Percentiles rank a stretch among this genome's conserved stretches.
Conservation (phyloP, 1,140 invertebrate genomes). For the Gonioctena quinquepunctata region DNA sequence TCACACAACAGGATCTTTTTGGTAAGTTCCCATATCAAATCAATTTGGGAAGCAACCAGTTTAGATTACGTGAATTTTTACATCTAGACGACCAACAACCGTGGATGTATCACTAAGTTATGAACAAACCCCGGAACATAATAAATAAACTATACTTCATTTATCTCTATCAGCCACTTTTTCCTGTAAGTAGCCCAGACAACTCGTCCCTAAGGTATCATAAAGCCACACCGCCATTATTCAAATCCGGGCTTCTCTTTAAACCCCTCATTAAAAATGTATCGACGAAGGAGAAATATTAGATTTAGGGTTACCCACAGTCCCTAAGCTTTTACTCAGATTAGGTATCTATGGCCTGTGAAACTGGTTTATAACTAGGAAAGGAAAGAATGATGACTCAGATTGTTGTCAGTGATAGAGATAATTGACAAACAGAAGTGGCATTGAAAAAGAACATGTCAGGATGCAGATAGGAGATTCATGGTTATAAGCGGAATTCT, state of each 20-base stretch:
- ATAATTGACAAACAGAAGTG: neutral
- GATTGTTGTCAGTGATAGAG: neutral
- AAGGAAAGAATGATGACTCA: neutral
- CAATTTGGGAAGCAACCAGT: no score
- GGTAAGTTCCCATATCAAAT: no score
- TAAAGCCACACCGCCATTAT: neutral
- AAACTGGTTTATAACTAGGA: neutral
- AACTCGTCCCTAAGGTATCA: neutral
- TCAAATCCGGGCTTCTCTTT: neutral
- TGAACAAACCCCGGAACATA: no score
- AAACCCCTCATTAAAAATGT: neutral
- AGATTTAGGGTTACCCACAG: neutral
- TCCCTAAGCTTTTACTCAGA: neutral
- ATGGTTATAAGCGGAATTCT: no score
- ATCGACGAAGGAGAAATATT: neutral
- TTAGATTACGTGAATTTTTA: no score
- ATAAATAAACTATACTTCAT: no score
- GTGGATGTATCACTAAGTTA: no score
- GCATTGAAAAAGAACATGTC: neutral
- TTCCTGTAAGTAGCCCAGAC: no score
- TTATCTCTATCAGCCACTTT: no score
- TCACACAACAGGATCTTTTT: no score
- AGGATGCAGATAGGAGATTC: no score
- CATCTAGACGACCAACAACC: no score
- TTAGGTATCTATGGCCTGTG: neutral